phyloP scores from a whole-genome alignment of 2,113 vertebrate genomes.

The Rhadina sibilatrix region DNA sequence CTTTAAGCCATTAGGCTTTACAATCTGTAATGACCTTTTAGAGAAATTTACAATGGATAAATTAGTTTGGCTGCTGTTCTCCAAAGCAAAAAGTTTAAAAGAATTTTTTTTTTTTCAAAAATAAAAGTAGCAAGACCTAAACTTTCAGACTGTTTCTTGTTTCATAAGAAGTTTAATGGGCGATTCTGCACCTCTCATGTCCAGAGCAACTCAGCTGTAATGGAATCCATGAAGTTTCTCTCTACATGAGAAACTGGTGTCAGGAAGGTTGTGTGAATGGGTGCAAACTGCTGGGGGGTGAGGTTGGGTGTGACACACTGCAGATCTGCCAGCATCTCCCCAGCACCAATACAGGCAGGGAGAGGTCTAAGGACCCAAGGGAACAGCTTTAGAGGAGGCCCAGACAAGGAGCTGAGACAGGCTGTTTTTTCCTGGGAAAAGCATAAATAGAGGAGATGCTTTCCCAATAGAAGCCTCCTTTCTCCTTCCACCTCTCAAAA shows the following conservation, averaged over 20 bases:
- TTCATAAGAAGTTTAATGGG: background rate
- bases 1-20: conserved; percentile 22
- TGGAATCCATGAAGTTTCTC: background rate
- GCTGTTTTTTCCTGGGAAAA: background rate
- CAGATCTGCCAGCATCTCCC: background rate
- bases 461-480: background rate
- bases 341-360: background rate
- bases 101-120: background rate
- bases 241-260: background rate
- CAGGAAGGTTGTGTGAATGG: background rate
- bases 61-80: conserved; percentile 20
- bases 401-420: background rate
- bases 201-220: background rate
- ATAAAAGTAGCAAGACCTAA: background rate
- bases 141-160: background rate
- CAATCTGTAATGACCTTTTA: conserved; percentile 14
- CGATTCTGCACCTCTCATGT: background rate
- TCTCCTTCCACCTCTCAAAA: background rate
- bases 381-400: background rate
- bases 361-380: background rate
- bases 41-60: conserved; percentile 7
- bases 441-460: background rate
- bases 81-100: background rate
- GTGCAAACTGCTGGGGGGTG: background rate
- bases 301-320: background rate